A percentile compares a stretch with the other conserved stretches of the same genome.
phyloP scores from a whole-genome alignment of 1,140 invertebrate genomes.

The Drosophila yakuba region DNA sequence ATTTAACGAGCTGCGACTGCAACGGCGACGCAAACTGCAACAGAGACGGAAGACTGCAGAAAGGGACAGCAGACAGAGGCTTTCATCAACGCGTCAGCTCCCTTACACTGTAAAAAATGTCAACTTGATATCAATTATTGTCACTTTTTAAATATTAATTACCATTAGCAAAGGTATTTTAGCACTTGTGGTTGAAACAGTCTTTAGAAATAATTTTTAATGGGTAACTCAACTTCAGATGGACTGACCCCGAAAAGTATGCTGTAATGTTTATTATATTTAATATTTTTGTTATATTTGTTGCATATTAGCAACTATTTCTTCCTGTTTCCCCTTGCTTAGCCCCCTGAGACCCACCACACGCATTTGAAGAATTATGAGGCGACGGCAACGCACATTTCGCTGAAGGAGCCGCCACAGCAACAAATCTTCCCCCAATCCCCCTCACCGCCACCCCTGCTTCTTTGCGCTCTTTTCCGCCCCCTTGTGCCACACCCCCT shows the following conservation, averaged over 20 bases:
- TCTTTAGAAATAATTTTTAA: too few relatives aligned
- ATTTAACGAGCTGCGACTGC: conserved; percentile 78
- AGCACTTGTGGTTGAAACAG: too few relatives aligned
- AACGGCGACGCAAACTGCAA: conserved; percentile 20
- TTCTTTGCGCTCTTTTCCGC: not conserved
- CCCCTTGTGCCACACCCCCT: conserved; percentile 4
- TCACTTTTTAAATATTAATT: too few relatives aligned
- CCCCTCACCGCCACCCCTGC: not conserved
- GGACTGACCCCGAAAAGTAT: too few relatives aligned
- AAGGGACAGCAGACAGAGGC: conserved; percentile 40
- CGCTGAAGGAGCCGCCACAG: conserved; percentile 61
- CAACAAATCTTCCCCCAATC: conserved; percentile 45
- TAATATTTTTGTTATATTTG: not conserved
- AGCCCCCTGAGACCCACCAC: conserved; percentile 57
- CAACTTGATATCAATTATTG: not conserved
- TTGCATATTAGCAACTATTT: not conserved
- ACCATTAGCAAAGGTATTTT: too few relatives aligned
- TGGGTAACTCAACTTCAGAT: too few relatives aligned
- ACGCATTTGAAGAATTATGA: conserved; percentile 80
- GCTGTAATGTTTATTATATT: too few relatives aligned
- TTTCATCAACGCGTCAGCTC: conserved; percentile 53
- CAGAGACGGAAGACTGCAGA: conserved; percentile 18
- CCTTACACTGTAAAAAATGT: conserved; percentile 1
- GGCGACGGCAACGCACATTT: conserved; percentile 76
- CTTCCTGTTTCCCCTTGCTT: conserved; percentile 18